These are phyloP conservation scores for Folsomia candida DNA, from an alignment of 2,888 invertebrate species.

Conservation along the genomic window DNA sequence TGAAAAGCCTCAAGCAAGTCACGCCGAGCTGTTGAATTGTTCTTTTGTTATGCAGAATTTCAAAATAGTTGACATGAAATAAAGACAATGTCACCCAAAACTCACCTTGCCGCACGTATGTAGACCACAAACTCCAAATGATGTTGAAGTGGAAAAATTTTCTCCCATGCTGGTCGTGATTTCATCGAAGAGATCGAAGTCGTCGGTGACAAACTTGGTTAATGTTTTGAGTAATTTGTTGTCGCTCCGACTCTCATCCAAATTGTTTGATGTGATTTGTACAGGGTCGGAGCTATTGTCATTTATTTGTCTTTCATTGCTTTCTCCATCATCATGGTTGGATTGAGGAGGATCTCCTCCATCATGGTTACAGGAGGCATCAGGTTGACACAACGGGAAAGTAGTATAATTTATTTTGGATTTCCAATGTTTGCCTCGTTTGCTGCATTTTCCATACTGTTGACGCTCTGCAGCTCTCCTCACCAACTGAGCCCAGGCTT, in stretches of 20 bases:
- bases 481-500: constrained; percentile 29
- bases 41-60: too few relatives aligned
- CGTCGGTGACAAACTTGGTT: constrained; percentile 30
- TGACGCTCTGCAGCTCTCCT: constrained; percentile 32
- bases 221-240: constrained; percentile 30
- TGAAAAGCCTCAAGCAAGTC: constrained; percentile 69
- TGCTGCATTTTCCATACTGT: constrained; percentile 19
- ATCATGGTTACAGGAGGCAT: too few relatives aligned
- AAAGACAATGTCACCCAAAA: too few relatives aligned
- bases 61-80: too few relatives aligned
- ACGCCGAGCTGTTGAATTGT: too few relatives aligned
- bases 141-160: constrained; percentile 16
- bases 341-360: too few relatives aligned
- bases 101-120: constrained; percentile 90
- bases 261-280: too few relatives aligned
- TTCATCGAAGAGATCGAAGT: constrained; percentile 38
- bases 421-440: constrained; percentile 30
- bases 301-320: background rate
- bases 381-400: too few relatives aligned
- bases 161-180: constrained; percentile 18
- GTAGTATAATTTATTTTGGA: too few relatives aligned
- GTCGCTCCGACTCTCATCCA: background rate
- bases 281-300: background rate
- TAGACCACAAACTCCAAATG: constrained; percentile 63
- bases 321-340: background rate